phyloP scores from a whole-genome alignment of 2,797 vertebrate genomes.

The Spea hammondii region DNA sequence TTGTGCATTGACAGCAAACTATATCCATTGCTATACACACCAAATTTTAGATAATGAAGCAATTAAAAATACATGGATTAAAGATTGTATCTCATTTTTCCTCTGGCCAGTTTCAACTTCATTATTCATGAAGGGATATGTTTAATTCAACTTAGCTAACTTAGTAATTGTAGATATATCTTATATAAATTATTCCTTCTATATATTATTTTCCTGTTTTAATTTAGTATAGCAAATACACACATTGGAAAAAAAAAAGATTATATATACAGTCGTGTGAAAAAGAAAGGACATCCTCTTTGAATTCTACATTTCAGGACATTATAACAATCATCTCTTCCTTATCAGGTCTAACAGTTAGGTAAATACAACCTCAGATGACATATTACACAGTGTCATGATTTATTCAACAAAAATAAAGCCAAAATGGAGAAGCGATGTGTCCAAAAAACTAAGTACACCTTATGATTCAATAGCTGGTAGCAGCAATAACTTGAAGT shows the following conservation, averaged over 20 bases:
- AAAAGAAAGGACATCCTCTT: no score
- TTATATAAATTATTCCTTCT: slow-evolving; percentile 70
- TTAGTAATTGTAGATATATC: slow-evolving; percentile 76
- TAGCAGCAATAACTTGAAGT: no score
- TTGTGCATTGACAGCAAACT: slow-evolving; percentile 73
- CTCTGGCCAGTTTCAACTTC: slow-evolving; percentile 72
- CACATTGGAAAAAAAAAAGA: slow-evolving; percentile 46
- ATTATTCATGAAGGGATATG: slow-evolving; percentile 79
- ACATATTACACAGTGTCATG: no score
- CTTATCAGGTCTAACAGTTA: no score
- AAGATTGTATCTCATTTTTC: slow-evolving; percentile 78
- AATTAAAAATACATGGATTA: slow-evolving; percentile 82
- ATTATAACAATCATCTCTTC: no score
- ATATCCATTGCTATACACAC: slow-evolving; percentile 73
- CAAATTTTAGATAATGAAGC: slow-evolving; percentile 79
- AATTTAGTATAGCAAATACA: slow-evolving; percentile 79
- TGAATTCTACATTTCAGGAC: no score
- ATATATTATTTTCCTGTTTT: slow-evolving; percentile 68
- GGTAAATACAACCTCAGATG: no score
- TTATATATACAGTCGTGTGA: neutral
- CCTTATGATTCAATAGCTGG: slow-evolving; percentile 50
- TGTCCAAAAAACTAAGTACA: slow-evolving; percentile 15
- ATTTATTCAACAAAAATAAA: no score
- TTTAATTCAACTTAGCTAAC: slow-evolving; percentile 76
- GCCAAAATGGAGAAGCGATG: no score